These are phyloP conservation scores for Drosophila repletoides DNA, from an alignment of 1,140 invertebrate species.

Conservation along the genomic window DNA sequence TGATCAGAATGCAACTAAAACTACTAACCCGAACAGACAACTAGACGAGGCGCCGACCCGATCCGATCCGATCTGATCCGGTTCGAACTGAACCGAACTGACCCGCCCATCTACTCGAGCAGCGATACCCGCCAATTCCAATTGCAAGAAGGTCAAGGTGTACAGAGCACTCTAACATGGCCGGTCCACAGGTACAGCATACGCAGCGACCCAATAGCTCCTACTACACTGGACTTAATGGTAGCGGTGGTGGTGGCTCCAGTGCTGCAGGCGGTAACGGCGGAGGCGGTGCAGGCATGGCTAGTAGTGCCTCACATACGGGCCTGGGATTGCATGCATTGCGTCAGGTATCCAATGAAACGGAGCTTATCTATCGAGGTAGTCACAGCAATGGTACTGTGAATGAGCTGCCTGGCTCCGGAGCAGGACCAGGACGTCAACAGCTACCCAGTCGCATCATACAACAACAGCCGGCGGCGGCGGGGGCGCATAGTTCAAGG, in stretches of 20 bases:
- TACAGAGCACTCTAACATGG: no score
- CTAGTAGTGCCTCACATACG: slow-evolving; percentile 73
- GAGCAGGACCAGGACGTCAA: slow-evolving; percentile 20
- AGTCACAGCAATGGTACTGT: slow-evolving; percentile 67
- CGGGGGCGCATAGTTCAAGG: slow-evolving; percentile 39
- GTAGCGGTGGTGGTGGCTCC: slow-evolving; percentile 44
- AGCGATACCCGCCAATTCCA: neutral
- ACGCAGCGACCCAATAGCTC: slow-evolving; percentile 73
- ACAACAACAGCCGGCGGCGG: slow-evolving; percentile 62
- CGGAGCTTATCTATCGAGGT: slow-evolving; percentile 76
- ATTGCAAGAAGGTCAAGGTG: neutral
- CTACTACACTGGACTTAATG: slow-evolving; percentile 76
- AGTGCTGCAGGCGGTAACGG: slow-evolving; percentile 15
- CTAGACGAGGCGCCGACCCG: slow-evolving; percentile 12
- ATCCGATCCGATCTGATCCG: neutral
- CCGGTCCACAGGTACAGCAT: slow-evolving; percentile 77
- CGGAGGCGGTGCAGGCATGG: slow-evolving; percentile 30
- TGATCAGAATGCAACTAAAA: slow-evolving; percentile 59
- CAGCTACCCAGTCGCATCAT: slow-evolving; percentile 26
- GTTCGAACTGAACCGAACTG: neutral
- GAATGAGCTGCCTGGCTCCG: slow-evolving; percentile 52
- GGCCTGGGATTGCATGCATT: slow-evolving; percentile 71
- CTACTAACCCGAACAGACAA: slow-evolving; percentile 48
- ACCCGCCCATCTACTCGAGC: neutral
- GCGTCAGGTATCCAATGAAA: slow-evolving; percentile 75